phyloP scores from a whole-genome alignment of 2,797 vertebrate genomes.

The Argentina silus region DNA sequence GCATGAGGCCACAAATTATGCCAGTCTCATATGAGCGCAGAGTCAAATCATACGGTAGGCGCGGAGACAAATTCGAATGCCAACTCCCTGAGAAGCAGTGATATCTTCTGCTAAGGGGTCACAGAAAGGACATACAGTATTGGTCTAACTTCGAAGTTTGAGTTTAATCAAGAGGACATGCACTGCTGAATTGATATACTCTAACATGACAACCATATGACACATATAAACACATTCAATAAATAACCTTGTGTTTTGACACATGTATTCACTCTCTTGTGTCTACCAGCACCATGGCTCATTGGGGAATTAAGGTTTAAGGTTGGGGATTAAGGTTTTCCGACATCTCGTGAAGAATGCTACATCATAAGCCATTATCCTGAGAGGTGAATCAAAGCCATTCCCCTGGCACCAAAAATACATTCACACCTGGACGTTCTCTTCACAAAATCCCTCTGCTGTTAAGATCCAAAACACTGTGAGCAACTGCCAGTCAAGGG shows the following conservation, averaged over 20 bases:
- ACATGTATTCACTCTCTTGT: not conserved
- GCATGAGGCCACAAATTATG: conserved; percentile 55
- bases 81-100: conserved; percentile 36
- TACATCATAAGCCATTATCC: not conserved
- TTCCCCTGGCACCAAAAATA: not conserved
- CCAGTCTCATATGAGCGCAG: conserved; percentile 43
- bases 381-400: conserved; percentile 8
- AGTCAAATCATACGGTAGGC: conserved; percentile 50
- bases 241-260: not conserved
- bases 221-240: not conserved
- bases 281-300: not conserved
- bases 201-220: not conserved
- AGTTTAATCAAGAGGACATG: not conserved
- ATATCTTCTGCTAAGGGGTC: conserved; percentile 36
- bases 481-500: not conserved
- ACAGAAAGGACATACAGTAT: not conserved
- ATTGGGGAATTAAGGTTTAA: no score
- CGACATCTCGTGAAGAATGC: not conserved
- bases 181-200: not conserved
- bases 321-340: no score
- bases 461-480: not conserved
- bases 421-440: conserved; percentile 7
- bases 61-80: conserved; percentile 40
- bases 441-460: not conserved
- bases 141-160: not conserved